Evolutionary conservation across 2,888 invertebrate genomes (phyloP), one percentile per base, ranked within the genome.

Genomic region (Athalia cordata): DNA sequence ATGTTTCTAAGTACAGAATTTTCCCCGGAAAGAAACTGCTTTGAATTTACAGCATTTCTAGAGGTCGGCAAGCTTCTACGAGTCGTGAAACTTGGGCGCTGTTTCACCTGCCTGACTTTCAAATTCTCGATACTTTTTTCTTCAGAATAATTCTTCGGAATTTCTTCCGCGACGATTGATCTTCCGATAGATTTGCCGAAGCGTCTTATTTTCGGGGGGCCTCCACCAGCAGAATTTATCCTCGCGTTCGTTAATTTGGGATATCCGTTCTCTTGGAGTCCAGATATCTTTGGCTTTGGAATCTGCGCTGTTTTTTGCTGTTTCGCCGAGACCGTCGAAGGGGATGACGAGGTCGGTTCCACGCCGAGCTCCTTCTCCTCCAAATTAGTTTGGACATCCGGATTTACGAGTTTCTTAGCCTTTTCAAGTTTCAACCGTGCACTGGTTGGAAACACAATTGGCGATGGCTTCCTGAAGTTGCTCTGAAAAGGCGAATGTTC

Each of bases 371-470:
- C 76, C 79, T 82, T 83, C 76, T 86, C 86, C 59, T 85, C 86
- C 50, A 82, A 82, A 62, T 82, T 83, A 72, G 86, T 68, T 65
- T 2, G 0, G 0, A 29, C 29, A 29, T 88, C 88, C 6, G 87
- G 86, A 77, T 88, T 88, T 50, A 88, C 83, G 79, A 87, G 80
- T 81, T 87, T 88, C 77, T 85, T 84, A 52, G 88, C 87, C 67
- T 86, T 85, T 62, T 89, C 89, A 85, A 89, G 78, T 83, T 90
- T 90, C 83, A 85, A 83, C 83, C 84, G 85, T 13, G 89, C 88
- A 66, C 87, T 85, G 79, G 87, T 83, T 68, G 87, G 84, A 81
- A 87, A 87, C 64, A 86, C 81, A 13, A 83, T 76, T 67, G 84
- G 81, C 47, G 84, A 80, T 7, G 87, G 81, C 81, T 85, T 84